Conservation (phyloP, 2,797 vertebrate species). For the Coregonus ussuriensis region DNA sequence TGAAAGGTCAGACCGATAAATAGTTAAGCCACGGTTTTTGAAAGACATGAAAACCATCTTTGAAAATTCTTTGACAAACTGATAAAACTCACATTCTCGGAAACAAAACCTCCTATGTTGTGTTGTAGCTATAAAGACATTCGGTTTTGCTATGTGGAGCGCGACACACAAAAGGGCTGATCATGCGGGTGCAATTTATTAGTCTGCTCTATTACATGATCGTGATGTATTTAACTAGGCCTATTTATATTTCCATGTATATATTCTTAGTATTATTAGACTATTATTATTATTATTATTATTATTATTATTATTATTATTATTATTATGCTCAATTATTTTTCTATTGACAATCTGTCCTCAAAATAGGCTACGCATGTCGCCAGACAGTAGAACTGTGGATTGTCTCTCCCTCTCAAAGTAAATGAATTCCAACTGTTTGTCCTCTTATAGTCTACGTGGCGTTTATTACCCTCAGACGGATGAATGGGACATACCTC, state of each 20-base stretch:
- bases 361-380: no score
- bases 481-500: slow-evolving; percentile 81
- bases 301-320: background rate
- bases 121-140: background rate
- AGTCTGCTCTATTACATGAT: background rate
- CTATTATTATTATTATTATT: background rate
- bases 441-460: slow-evolving; percentile 57
- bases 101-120: background rate
- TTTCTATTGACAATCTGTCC: no score
- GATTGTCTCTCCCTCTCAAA: slow-evolving; percentile 11
- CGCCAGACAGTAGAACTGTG: background rate
- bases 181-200: background rate
- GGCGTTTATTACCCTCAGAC: slow-evolving; percentile 83
- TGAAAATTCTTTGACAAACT: background rate
- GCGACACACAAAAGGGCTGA: background rate
- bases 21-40: background rate
- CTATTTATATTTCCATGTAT: background rate
- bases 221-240: no score
- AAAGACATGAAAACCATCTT: background rate
- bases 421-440: slow-evolving; percentile 48
- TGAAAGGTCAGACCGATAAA: background rate
- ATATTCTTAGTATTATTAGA: background rate
- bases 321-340: no score
- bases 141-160: background rate
- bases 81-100: background rate